Evolutionary conservation across 2,888 invertebrate species (phyloP).

Genomic region (Pemphredon lugubris): DNA sequence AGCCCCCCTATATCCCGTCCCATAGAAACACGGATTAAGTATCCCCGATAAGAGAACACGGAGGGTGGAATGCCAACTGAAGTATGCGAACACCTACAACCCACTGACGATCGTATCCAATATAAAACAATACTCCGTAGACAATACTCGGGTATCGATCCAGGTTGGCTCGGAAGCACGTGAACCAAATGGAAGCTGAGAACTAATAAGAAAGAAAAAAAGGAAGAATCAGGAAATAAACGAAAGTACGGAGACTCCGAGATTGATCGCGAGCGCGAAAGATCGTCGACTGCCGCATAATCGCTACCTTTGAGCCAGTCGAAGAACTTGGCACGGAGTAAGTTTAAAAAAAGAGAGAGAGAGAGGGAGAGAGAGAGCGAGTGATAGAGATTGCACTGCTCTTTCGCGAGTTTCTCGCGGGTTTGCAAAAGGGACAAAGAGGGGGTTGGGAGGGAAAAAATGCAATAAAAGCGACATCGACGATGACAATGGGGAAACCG

Average conservation of each 20-base stretch:
- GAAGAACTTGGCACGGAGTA: conserved; percentile 45
- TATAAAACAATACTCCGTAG: conserved; percentile 29
- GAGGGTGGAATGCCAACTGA: conserved; percentile 42
- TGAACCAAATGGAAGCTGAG: conserved; percentile 11
- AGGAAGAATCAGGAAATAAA: conserved; percentile 29
- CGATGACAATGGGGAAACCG: conserved; percentile 31
- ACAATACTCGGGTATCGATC: conserved; percentile 37
- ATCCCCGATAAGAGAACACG: conserved; percentile 55
- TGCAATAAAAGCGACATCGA: conserved; percentile 38
- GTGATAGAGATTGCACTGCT: conserved; percentile 44
- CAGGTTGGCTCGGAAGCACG: conserved; percentile 7
- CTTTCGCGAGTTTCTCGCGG: conserved; percentile 17
- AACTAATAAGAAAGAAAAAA: conserved; percentile 28
- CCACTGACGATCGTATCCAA: conserved; percentile 1
- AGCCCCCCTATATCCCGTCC: conserved; percentile 17
- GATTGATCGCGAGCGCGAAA: conserved; percentile 40
- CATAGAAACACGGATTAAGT: conserved; percentile 63
- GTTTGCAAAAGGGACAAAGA: conserved; percentile 30
- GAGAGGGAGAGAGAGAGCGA: conserved; percentile 41
- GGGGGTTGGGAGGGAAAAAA: too few relatives aligned
- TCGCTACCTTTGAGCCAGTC: conserved; percentile 74
- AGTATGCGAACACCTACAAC: conserved; percentile 19
- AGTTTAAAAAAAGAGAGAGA: too few relatives aligned
- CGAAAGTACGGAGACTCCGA: conserved; percentile 25
- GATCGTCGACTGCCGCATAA: conserved; percentile 76